Conservation (phyloP, 2,888 invertebrate genomes). For the Linnaemya vulpina region DNA sequence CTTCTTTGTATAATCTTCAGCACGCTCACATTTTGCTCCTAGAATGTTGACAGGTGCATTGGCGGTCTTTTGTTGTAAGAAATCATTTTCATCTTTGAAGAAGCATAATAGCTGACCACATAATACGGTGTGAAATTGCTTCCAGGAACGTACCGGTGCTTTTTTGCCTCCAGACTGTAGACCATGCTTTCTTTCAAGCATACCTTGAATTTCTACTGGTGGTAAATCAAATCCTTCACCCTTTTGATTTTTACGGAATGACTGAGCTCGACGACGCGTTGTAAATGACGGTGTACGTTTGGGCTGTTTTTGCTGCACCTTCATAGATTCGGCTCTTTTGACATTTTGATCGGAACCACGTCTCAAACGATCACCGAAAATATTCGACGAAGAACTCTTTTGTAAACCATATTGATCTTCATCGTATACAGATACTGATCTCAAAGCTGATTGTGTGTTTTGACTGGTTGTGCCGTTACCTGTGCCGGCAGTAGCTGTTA, state of each 20-base stretch:
- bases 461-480: constrained; percentile 73
- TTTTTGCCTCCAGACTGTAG: constrained; percentile 96
- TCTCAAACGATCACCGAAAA: constrained; percentile 86
- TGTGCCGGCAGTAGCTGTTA: constrained; percentile 74
- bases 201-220: constrained; percentile 95
- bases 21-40: constrained; percentile 91
- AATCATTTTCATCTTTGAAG: constrained; percentile 97
- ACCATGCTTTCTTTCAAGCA: constrained; percentile 96
- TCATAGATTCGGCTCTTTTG: constrained; percentile 96
- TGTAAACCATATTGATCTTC: constrained; percentile 78
- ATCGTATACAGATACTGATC: constrained; percentile 76
- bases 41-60: constrained; percentile 92
- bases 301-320: constrained; percentile 90
- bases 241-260: constrained; percentile 89
- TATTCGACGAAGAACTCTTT: constrained; percentile 78
- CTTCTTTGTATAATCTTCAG: constrained; percentile 97
- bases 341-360: constrained; percentile 85
- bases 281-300: constrained; percentile 98
- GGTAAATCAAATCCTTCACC: constrained; percentile 87
- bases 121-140: constrained; percentile 95
- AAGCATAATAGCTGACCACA: constrained; percentile 98
- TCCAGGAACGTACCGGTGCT: constrained; percentile 98
- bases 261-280: constrained; percentile 93
- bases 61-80: constrained; percentile 93
- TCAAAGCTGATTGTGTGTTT: constrained; percentile 76